Conservation (phyloP, 2,888 invertebrate species). For the Tenthredo livida region DNA sequence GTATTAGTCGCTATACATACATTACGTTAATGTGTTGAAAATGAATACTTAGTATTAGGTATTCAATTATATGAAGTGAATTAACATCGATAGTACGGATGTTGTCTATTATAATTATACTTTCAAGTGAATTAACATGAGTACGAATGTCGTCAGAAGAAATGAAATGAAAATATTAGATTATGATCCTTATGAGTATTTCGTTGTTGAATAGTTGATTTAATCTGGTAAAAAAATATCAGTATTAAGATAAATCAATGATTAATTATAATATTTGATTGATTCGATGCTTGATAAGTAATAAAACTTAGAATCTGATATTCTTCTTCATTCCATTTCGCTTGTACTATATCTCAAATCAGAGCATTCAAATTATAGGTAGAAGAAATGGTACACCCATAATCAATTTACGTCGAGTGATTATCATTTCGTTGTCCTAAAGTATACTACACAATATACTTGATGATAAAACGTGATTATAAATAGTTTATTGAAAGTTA, state of each 20-base stretch:
- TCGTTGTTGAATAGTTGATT: conserved; percentile 40
- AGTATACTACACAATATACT: neutral
- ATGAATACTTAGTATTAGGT: conserved; percentile 20
- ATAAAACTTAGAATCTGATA: neutral
- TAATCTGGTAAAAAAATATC: conserved; percentile 24
- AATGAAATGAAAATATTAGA: conserved; percentile 12
- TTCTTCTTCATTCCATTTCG: neutral
- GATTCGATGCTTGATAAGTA: neutral
- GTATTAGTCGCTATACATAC: conserved; percentile 45
- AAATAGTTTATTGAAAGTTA: neutral
- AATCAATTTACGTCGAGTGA: neutral
- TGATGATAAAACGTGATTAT: conserved; percentile 3
- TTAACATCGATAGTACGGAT: conserved; percentile 29
- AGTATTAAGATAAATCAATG: conserved; percentile 29
- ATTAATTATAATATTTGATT: conserved; percentile 36
- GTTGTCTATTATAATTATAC: conserved; percentile 27
- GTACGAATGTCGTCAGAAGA: neutral
- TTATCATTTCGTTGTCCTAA: conserved; percentile 43
- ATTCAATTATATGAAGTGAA: conserved; percentile 36
- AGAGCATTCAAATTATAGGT: neutral
- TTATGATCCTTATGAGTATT: conserved; percentile 47
- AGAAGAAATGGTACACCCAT: neutral
- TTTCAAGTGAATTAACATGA: conserved; percentile 22
- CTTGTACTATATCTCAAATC: neutral
- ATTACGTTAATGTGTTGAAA: conserved; percentile 43